Evolutionary conservation across 2,797 vertebrate species (phyloP).

Genomic region (Sebastes minor): DNA sequence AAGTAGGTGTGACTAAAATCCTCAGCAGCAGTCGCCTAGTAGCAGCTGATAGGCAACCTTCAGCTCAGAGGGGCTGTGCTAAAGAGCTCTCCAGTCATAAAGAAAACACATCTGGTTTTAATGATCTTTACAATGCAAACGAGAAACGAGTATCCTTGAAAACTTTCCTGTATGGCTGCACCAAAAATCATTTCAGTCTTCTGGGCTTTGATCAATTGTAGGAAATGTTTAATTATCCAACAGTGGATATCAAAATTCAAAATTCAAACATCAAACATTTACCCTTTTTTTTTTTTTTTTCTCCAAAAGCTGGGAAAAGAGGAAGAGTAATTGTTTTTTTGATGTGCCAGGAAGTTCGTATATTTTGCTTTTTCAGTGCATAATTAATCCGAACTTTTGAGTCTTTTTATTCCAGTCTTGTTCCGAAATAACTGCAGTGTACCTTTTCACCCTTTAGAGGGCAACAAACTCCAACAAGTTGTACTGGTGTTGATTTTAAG

Average conservation of each 20-base stretch:
- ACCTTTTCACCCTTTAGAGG: background rate
- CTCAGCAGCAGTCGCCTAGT: fast-evolving
- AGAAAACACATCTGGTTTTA: background rate
- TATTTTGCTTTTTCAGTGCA: background rate
- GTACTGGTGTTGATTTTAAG: background rate
- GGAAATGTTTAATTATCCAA: no score
- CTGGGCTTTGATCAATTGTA: no score
- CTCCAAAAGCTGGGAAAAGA: no score
- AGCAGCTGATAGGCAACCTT: no score
- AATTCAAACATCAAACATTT: no score
- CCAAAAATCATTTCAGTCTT: background rate
- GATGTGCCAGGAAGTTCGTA: background rate
- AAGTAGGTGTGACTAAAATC: background rate
- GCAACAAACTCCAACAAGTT: background rate
- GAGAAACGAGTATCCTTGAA: no score
- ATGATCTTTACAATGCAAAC: background rate
- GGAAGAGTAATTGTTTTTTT: no score
- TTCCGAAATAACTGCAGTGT: background rate
- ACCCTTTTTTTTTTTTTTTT: no score
- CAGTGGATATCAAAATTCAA: no score
- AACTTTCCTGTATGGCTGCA: background rate
- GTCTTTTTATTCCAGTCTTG: background rate
- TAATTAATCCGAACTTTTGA: background rate
- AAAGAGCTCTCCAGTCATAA: no score
- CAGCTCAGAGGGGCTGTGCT: background rate